phyloP scores from a whole-genome alignment of 2,888 invertebrate species.

The Synanthedon formicaeformis region DNA sequence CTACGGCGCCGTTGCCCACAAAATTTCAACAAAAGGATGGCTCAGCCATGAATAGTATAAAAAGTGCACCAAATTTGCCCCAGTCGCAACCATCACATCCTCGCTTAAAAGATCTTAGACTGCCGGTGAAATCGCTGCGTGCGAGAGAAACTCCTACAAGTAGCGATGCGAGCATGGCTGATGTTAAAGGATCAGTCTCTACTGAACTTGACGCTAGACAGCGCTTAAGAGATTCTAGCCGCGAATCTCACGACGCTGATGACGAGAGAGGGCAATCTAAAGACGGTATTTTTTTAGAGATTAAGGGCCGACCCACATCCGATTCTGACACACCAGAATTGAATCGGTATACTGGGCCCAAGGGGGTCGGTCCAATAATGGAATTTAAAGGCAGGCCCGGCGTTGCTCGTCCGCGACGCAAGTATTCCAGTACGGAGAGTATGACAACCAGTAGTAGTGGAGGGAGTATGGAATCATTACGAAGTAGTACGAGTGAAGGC shows the following conservation, averaged over 20 bases:
- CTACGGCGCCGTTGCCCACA: constrained; percentile 84
- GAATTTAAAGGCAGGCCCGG: constrained; percentile 74
- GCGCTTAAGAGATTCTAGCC: constrained; percentile 59
- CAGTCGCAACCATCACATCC: constrained; percentile 75
- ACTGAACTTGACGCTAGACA: constrained; percentile 64
- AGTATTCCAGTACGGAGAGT: constrained; percentile 85
- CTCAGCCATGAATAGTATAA: constrained; percentile 81
- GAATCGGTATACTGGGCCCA: constrained; percentile 68
- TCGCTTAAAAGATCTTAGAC: constrained; percentile 78
- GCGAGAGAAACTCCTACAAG: constrained; percentile 73
- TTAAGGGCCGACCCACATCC: constrained; percentile 77
- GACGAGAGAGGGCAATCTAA: constrained; percentile 79
- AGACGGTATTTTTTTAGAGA: constrained; percentile 78
- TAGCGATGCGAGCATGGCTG: constrained; percentile 74
- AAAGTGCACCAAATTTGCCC: constrained; percentile 84
- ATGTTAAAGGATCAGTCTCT: constrained; percentile 66
- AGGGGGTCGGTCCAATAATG: constrained; percentile 71
- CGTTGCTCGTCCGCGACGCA: constrained; percentile 65
- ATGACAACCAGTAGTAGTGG: constrained; percentile 90
- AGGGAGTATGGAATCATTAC: constrained; percentile 88
- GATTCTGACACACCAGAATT: constrained; percentile 67
- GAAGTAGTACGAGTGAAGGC: constrained; percentile 89
- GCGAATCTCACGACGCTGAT: constrained; percentile 73
- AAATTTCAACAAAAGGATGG: constrained; percentile 82
- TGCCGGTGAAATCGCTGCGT: constrained; percentile 78